Evolutionary conservation across 2,888 invertebrate genomes (phyloP), one percentile per base, ranked within the genome.

Genomic region (Ochropleura leucogaster): DNA sequence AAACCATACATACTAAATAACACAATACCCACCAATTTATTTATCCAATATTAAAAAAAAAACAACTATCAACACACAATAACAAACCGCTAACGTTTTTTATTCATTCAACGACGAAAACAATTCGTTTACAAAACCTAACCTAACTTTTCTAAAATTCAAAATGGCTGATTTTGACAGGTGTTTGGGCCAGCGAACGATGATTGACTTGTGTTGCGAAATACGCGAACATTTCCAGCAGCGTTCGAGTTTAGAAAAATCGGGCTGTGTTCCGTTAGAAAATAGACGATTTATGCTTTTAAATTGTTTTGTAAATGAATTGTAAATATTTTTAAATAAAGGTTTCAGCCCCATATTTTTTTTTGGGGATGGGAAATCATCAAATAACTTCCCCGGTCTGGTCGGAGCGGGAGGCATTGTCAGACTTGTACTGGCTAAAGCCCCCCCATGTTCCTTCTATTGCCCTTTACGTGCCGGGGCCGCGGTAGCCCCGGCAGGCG

Each of bases 91-190:
- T 9, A 71, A 71, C 14, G 51, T 20, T 67, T 46, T 68, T 47
- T 63, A 77, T 46, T 47, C 49, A 65, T 55, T 40, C 62, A 62
- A 14, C 53, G 64, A 68, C 53, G 64, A 68, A 53, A 80, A 47
- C 80, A 80, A 70, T 40, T 51, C 78, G 67, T 68, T 68, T 51
- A 20, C 40, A 57, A 68, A 71, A 47, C 20, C 60, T 79, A 77
- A 79, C 72, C 74, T 72, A 84, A 84, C 84, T 82, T 84, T 84
- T 79, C 77, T 73, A 77, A 83, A 82, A 73, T 77, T 12, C 62
- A 74, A 84, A 74, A 84, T 82, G 84, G 79, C 79, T 80, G 80
- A 18, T 51, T 0, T 12, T 84, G 84, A 84, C 84, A 84, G 84
- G 74, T 75, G 84, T 73, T 79, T 64, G 59, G 51, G 14, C 63